phyloP scores from a whole-genome alignment of 2,797 vertebrate species.

The Acropternis orthonyx region DNA sequence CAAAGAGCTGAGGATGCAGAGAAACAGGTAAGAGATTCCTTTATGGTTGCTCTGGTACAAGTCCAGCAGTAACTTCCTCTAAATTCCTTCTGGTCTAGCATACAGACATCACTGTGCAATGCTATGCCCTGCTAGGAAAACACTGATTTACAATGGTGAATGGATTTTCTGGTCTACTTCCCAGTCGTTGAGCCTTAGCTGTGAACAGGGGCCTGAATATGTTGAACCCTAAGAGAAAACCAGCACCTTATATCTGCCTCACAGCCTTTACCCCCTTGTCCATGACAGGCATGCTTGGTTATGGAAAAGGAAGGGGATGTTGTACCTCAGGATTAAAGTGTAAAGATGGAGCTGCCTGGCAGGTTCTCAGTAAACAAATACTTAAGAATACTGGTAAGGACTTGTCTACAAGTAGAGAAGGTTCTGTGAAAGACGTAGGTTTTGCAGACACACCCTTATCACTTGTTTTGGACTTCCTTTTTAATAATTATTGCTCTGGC shows the following conservation, averaged over 20 bases:
- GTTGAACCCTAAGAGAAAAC: neutral
- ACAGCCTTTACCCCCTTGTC: neutral
- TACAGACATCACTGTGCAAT: neutral
- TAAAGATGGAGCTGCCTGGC: neutral
- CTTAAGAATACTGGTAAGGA: neutral
- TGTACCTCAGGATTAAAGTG: neutral
- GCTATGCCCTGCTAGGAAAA: neutral
- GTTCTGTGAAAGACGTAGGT: neutral
- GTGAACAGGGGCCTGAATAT: neutral
- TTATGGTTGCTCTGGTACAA: neutral
- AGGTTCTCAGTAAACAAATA: neutral
- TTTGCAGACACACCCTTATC: neutral
- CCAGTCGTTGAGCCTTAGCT: neutral
- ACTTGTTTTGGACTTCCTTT: neutral
- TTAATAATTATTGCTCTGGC: neutral
- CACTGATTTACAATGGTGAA: neutral
- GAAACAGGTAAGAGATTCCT: constrained; percentile 84
- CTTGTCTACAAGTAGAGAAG: neutral
- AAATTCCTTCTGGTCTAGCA: neutral
- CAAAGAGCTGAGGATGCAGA: constrained; percentile 89
- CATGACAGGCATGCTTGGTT: neutral
- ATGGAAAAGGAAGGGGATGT: neutral
- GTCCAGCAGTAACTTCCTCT: neutral
- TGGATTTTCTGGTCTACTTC: neutral
- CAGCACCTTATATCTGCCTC: neutral